Evolutionary conservation across 2,888 invertebrate species (phyloP).

Genomic region (Crossocerus cetratus): DNA sequence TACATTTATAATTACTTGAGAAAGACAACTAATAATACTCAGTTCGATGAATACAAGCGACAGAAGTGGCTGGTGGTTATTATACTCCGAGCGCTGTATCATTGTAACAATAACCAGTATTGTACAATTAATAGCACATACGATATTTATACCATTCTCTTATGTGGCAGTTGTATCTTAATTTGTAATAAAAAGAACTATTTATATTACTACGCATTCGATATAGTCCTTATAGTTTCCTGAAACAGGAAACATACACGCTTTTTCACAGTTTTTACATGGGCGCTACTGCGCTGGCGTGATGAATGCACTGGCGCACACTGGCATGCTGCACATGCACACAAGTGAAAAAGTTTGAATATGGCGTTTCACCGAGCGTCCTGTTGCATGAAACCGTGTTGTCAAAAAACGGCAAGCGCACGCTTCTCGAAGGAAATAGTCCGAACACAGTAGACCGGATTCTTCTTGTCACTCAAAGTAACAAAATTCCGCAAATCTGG

Average conservation of each 20-base stretch:
- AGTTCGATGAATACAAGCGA: too few relatives aligned
- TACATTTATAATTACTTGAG: too few relatives aligned
- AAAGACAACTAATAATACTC: too few relatives aligned
- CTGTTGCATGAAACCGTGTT: conserved; percentile 13
- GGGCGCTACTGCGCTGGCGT: neutral
- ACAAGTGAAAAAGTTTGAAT: conserved; percentile 17
- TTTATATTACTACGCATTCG: conserved; percentile 19
- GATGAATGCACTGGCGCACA: too few relatives aligned
- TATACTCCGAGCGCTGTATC: neutral
- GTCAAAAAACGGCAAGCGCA: neutral
- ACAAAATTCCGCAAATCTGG: conserved; percentile 86
- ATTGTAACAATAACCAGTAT: conserved; percentile 29
- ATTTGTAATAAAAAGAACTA: conserved; percentile 39
- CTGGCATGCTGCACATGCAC: neutral
- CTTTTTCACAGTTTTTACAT: too few relatives aligned
- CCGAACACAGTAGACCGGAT: too few relatives aligned
- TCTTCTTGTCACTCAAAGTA: too few relatives aligned
- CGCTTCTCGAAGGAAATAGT: too few relatives aligned
- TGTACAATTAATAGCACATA: conserved; percentile 32
- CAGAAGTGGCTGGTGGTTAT: too few relatives aligned
- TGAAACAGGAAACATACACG: too few relatives aligned
- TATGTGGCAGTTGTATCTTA: conserved; percentile 32
- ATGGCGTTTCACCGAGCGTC: conserved; percentile 34
- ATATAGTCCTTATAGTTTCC: too few relatives aligned
- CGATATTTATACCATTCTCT: conserved; percentile 34